Base-by-base conservation (phyloP, 2,888 invertebrate species). In the Pristionchus fissidentatus region DNA sequence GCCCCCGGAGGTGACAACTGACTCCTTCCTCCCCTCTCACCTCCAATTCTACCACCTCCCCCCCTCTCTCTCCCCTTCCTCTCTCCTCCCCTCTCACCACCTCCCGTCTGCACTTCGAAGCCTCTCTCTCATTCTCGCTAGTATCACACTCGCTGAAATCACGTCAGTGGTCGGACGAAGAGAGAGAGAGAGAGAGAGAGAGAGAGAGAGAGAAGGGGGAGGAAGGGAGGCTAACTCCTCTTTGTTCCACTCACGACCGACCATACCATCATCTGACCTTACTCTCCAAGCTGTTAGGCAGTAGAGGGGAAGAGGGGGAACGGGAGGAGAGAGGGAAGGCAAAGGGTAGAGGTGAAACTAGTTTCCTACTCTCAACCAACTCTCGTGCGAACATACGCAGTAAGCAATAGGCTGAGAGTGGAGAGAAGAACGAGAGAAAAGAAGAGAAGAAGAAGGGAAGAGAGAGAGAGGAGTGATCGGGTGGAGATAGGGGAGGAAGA, bases 221-320 rank as follows among this genome's bases (percentile, higher is more conserved):
- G n/a, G n/a, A n/a, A n/a, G n/a, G n/a, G n/a, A n/a, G n/a, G n/a
- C n/a, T n/a, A n/a, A n/a, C n/a, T n/a, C n/a, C 29, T 60, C 60
- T 60, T 60, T 60, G 60, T 60, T 60, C 60, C 60, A 60, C 60
- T 8, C 7, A 10, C 60, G 49, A 49, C 49, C 60, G 8, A 15
- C 60, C 60, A 60, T 60, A 60, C 60, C 60, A 60, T 60, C 60
- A 60, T 60, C 60, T 60, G 60, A 60, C 60, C 60, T 60, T 60
- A 60, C 60, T 60, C 60, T 32, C 60, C 60, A 60, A 60, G 60
- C 32, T 60, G 60, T 60, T 60, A 60, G 60, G 29, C 32, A 60
- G 60, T 55, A n/a, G n/a, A n/a, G n/a, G n/a, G n/a, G n/a, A n/a
- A n/a, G n/a, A n/a, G n/a, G n/a, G n/a, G n/a, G n/a, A n/a, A n/a